Conservation (phyloP, 1,140 invertebrate genomes). For the Drosophila gunungcola region DNA sequence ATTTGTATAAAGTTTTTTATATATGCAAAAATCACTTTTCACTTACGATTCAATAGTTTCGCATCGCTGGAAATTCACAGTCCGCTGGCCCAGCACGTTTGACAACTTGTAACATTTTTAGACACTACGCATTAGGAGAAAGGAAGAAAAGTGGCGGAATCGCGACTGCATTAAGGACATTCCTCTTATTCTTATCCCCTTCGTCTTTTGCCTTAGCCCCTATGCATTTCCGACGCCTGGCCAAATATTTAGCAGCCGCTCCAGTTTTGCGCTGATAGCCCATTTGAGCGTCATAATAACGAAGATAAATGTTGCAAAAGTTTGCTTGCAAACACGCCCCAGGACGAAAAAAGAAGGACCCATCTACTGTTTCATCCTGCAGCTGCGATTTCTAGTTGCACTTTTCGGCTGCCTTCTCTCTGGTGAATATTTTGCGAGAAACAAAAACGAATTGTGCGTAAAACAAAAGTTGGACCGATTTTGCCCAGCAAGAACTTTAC, state of each 20-base stretch:
- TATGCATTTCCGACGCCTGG: conserved; percentile 4
- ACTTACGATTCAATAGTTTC: too few relatives aligned
- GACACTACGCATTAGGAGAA: conserved; percentile 25
- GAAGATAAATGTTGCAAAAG: conserved; percentile 79
- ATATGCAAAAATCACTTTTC: too few relatives aligned
- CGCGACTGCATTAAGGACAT: conserved; percentile 51
- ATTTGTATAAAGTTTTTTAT: too few relatives aligned
- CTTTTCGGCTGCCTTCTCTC: conserved; percentile 47
- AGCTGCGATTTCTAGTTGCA: conserved; percentile 60
- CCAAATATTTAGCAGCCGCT: conserved; percentile 78
- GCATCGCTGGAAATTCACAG: not conserved
- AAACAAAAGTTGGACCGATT: conserved; percentile 63
- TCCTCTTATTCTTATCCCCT: conserved; percentile 32
- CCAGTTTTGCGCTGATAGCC: conserved; percentile 73
- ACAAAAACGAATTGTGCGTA: conserved; percentile 36
- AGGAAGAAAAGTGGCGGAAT: conserved; percentile 6
- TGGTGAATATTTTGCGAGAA: conserved; percentile 35
- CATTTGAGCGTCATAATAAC: conserved; percentile 83
- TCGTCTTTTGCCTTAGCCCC: not conserved
- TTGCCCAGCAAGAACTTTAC: conserved; percentile 49
- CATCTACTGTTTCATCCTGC: conserved; percentile 22
- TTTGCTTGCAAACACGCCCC: conserved; percentile 64
- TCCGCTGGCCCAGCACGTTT: conserved; percentile 22
- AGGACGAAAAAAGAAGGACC: conserved; percentile 26
- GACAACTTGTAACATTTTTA: conserved; percentile 70